phyloP scores from a whole-genome alignment of 1,140 invertebrate species.

The Drosophila azteca region DNA sequence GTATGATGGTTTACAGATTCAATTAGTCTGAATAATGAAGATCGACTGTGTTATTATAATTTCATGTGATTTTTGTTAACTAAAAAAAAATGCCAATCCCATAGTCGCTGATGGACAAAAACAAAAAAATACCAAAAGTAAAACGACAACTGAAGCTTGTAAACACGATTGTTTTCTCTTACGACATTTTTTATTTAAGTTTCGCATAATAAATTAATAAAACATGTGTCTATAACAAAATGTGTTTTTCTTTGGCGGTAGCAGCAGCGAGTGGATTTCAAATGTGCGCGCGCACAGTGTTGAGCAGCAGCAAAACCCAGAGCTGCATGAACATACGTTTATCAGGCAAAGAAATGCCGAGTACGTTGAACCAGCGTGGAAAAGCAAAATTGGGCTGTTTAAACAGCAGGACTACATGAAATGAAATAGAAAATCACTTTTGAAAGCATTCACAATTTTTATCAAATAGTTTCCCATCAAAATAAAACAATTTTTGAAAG shows the following conservation, averaged over 20 bases:
- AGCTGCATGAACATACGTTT: constrained; percentile 21
- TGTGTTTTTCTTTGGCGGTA: no score
- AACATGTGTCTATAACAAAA: constrained; percentile 43
- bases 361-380: constrained; percentile 3
- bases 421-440: no score
- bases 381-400: neutral
- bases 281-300: constrained; percentile 61
- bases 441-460: neutral
- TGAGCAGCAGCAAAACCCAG: constrained; percentile 23
- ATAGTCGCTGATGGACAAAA: neutral
- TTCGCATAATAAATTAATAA: constrained; percentile 51
- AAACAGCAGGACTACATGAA: no score
- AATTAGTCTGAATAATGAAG: constrained; percentile 47
- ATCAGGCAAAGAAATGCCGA: constrained; percentile 31
- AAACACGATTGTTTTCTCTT: constrained; percentile 19
- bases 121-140: constrained; percentile 15
- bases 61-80: constrained; percentile 70
- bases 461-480: neutral
- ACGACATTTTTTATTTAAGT: constrained; percentile 26
- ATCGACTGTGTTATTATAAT: constrained; percentile 56
- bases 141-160: constrained; percentile 50
- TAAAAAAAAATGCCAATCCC: constrained; percentile 29
- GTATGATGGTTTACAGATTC: constrained; percentile 41
- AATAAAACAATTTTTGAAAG: neutral
- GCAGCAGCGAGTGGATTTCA: constrained; percentile 21